A percentile compares a stretch with the other conserved stretches of the same genome.
These are phyloP conservation scores for Tragelaphus scriptus DNA, from an alignment of 2,113 vertebrate species.

Conservation along the genomic window DNA sequence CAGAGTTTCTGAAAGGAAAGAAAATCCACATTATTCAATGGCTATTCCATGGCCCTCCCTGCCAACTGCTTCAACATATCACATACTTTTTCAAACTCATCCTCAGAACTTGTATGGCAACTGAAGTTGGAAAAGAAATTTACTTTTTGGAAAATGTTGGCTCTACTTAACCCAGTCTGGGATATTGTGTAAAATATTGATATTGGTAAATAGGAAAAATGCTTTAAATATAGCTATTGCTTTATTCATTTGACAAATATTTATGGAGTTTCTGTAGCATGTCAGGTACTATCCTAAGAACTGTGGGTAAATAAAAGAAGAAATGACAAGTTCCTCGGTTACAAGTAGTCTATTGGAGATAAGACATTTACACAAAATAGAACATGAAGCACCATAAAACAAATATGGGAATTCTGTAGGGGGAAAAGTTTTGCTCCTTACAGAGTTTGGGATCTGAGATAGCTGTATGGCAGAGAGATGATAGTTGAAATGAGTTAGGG, in stretches of 20 bases:
- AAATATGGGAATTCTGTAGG: background rate
- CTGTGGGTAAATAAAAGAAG: background rate
- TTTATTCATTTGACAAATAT: conserved; percentile 31
- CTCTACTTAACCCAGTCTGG: background rate
- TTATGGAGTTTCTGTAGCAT: conserved; percentile 1
- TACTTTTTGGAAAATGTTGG: background rate
- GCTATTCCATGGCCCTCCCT: background rate
- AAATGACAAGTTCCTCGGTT: background rate
- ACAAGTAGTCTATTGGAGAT: background rate
- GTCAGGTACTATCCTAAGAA: background rate
- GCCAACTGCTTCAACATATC: background rate
- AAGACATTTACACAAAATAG: background rate
- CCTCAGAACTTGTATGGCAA: background rate
- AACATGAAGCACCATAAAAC: background rate
- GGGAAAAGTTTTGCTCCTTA: background rate
- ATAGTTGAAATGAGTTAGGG: background rate
- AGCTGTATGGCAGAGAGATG: background rate
- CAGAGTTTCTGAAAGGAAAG: background rate
- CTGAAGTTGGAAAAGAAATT: background rate
- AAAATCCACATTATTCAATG: background rate
- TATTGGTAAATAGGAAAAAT: background rate
- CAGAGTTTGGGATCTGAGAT: background rate
- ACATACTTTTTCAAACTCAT: background rate
- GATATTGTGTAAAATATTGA: background rate
- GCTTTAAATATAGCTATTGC: conserved; percentile 9